These are phyloP conservation scores for Salminus brasiliensis DNA, from an alignment of 2,113 vertebrate genomes.

Conservation along the genomic window DNA sequence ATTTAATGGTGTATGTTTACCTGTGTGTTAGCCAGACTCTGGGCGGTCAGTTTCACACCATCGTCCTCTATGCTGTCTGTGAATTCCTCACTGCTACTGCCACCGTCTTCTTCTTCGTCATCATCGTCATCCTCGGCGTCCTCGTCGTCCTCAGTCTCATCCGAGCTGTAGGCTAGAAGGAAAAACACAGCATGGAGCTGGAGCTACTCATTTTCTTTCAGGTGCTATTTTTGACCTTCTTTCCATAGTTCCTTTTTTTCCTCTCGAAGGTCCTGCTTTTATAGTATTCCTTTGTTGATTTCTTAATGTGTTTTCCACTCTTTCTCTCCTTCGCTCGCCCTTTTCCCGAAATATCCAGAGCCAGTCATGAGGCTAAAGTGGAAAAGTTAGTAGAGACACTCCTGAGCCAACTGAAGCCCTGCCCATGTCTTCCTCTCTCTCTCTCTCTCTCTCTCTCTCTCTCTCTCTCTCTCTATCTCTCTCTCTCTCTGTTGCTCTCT, in stretches of 20 bases:
- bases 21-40: slow-evolving; percentile 62
- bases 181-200: slow-evolving; percentile 52
- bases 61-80: slow-evolving; percentile 84
- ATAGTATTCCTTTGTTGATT: neutral
- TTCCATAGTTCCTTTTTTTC: neutral
- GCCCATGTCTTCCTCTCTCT: slow-evolving; percentile 35
- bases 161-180: slow-evolving; percentile 78
- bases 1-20: slow-evolving; percentile 60
- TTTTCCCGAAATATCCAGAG: neutral
- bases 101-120: slow-evolving; percentile 61
- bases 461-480: slow-evolving; percentile 2
- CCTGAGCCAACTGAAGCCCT: slow-evolving; percentile 26
- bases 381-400: slow-evolving; percentile 21
- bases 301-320: slow-evolving; percentile 2
- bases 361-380: slow-evolving; percentile 11
- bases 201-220: neutral
- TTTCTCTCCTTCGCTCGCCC: no score
- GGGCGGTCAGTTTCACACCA: slow-evolving; percentile 64
- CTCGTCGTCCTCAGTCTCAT: slow-evolving; percentile 68
- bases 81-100: slow-evolving; percentile 78
- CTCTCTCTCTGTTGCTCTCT: slow-evolving; percentile 4
- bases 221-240: neutral
- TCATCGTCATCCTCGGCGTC: slow-evolving; percentile 65
- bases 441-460: slow-evolving; percentile 2
- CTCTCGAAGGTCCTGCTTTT: neutral